phyloP scores from a whole-genome alignment of 23 tunicate species.

The Oikopleura dioica region DNA sequence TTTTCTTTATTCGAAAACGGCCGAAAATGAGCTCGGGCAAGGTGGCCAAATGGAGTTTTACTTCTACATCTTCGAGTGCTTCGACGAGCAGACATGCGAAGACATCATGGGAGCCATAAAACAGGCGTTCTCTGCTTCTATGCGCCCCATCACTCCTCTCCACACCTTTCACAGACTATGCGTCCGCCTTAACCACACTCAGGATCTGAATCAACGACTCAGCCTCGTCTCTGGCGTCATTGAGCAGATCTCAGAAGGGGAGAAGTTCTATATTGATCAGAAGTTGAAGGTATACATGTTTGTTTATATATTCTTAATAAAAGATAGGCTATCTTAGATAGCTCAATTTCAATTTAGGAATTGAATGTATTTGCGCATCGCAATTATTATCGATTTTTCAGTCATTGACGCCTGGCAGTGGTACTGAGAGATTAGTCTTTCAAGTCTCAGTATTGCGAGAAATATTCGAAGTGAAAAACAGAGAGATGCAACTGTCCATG shows the following conservation, averaged over 20 bases:
- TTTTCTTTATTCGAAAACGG: no score
- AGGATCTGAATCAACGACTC: not conserved
- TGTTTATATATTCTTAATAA: no score
- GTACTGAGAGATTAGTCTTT: not conserved
- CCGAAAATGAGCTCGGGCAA: no score
- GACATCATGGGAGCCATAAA: not conserved
- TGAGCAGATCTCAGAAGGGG: not conserved
- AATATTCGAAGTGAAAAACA: not conserved
- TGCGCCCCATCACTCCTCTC: not conserved
- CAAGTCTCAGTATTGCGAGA: not conserved
- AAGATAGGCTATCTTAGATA: no score
- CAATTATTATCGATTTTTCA: no score
- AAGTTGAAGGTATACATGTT: not conserved
- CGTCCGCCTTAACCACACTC: not conserved
- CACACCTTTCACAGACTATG: not conserved
- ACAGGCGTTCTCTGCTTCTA: not conserved
- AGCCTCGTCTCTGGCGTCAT: not conserved
- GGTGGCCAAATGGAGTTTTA: not conserved
- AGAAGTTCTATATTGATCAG: not conserved
- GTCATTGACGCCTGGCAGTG: not conserved
- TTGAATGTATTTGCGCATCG: no score
- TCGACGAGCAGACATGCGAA: conserved; percentile 1
- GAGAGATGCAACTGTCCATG: not conserved
- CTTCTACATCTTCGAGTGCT: not conserved
- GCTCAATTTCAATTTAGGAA: no score